phyloP scores from a whole-genome alignment of 2,888 invertebrate genomes.

The Plebejus melissa region DNA sequence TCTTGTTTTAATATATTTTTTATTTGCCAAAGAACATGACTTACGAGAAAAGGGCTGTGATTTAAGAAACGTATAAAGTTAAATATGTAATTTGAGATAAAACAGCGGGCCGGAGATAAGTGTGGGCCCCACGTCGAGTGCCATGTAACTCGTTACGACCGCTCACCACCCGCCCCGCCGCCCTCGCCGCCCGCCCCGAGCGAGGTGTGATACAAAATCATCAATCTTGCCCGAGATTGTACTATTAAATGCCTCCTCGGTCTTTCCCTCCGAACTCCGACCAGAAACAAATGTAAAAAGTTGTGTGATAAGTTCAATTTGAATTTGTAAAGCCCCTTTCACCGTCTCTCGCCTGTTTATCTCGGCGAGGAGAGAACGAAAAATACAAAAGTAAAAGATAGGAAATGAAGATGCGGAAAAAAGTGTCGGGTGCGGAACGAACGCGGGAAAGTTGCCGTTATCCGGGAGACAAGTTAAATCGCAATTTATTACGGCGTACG shows the following conservation, averaged over 20 bases:
- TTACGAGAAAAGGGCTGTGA: constrained; percentile 55
- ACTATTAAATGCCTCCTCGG: constrained; percentile 79
- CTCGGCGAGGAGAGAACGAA: constrained; percentile 73
- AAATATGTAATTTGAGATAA: constrained; percentile 79
- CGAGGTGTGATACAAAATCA: constrained; percentile 80
- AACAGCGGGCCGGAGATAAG: constrained; percentile 76
- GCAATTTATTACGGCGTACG: constrained; percentile 77
- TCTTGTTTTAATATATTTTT: neutral
- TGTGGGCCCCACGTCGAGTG: constrained; percentile 73
- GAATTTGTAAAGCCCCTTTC: constrained; percentile 80
- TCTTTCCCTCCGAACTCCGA: constrained; percentile 75
- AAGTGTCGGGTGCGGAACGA: constrained; percentile 77
- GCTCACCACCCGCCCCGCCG: neutral
- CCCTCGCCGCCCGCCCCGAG: constrained; percentile 61
- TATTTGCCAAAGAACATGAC: neutral
- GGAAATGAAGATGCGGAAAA: constrained; percentile 79
- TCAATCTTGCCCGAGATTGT: constrained; percentile 78
- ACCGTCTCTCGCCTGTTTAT: constrained; percentile 79
- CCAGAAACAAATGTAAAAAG: constrained; percentile 80
- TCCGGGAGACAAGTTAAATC: constrained; percentile 79
- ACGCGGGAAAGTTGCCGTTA: constrained; percentile 78
- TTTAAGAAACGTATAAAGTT: constrained; percentile 68
- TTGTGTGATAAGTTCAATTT: constrained; percentile 80
- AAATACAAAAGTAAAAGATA: constrained; percentile 80
- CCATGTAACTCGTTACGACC: constrained; percentile 72